Percentiles rank a stretch among this genome's conserved stretches.
phyloP scores from a whole-genome alignment of 2,888 invertebrate species.

The Oscheius sp. region DNA sequence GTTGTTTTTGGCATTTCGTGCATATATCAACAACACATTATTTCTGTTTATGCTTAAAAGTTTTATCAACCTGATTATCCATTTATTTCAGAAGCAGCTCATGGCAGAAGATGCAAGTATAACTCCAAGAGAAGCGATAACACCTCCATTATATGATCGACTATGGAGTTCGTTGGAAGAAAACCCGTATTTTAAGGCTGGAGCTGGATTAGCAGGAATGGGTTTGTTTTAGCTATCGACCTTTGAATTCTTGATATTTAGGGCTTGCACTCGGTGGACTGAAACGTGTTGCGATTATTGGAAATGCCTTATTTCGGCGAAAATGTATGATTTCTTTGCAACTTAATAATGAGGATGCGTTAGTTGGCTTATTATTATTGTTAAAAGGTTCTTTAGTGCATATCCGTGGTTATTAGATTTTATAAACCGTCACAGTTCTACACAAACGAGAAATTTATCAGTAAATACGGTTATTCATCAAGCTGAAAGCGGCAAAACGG shows the following conservation, averaged over 20 bases:
- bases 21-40: too few species aligned
- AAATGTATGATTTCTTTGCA: constrained; percentile 65
- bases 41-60: too few species aligned
- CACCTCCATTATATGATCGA: constrained; percentile 4
- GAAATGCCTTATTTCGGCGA: constrained; percentile 62
- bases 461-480: constrained; percentile 58
- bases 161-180: constrained; percentile 27
- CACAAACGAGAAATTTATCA: constrained; percentile 60
- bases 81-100: background rate
- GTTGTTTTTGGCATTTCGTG: too few species aligned
- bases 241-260: constrained; percentile 22
- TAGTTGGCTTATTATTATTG: constrained; percentile 34
- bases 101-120: background rate
- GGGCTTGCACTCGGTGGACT: constrained; percentile 59
- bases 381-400: constrained; percentile 47
- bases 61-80: background rate
- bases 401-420: constrained; percentile 71
- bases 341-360: constrained; percentile 68
- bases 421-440: constrained; percentile 65
- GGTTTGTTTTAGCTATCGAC: constrained; percentile 34
- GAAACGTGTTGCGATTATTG: constrained; percentile 55
- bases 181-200: constrained; percentile 70
- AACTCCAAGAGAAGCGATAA: background rate
- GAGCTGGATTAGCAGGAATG: constrained; percentile 69
- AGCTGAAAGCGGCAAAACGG: constrained; percentile 66